A percentile compares a stretch with the other conserved stretches of the same genome.
These are phyloP conservation scores for Lates japonicus DNA, from an alignment of 2,797 vertebrate genomes.

Conservation along the genomic window DNA sequence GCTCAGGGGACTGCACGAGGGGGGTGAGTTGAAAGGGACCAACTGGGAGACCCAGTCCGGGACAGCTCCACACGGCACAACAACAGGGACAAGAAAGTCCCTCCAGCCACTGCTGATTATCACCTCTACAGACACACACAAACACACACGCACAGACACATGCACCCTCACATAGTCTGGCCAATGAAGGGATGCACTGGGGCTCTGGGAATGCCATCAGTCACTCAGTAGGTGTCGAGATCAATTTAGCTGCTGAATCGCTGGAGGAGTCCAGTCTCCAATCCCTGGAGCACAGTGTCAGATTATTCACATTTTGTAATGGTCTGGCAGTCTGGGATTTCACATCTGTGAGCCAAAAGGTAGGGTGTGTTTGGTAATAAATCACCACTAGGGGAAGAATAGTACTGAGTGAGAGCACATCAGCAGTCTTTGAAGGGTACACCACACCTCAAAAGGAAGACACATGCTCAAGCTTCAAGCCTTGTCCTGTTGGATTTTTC, in stretches of 20 bases:
- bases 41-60: conserved; percentile 78
- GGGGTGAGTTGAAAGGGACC: conserved; percentile 75
- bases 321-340: conserved; percentile 61
- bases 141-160: conserved; percentile 57
- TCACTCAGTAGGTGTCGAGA: conserved; percentile 82
- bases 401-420: conserved; percentile 41
- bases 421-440: conserved; percentile 8
- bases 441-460: conserved; percentile 9
- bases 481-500: not conserved
- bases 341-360: conserved; percentile 74
- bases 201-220: conserved; percentile 83
- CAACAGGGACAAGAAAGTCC: conserved; percentile 76
- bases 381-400: conserved; percentile 60
- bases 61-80: conserved; percentile 67
- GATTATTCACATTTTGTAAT: conserved; percentile 81
- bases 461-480: not conserved
- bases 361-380: conserved; percentile 55
- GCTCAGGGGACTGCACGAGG: conserved; percentile 61
- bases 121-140: conserved; percentile 71
- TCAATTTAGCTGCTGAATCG: conserved; percentile 85
- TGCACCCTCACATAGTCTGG: conserved; percentile 48
- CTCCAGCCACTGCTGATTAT: conserved; percentile 78
- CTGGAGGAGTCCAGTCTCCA: conserved; percentile 54
- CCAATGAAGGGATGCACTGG: conserved; percentile 58
- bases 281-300: conserved; percentile 60